These are phyloP conservation scores for Sphenopsis melanotis DNA, from an alignment of 2,797 vertebrate species.

Conservation along the genomic window DNA sequence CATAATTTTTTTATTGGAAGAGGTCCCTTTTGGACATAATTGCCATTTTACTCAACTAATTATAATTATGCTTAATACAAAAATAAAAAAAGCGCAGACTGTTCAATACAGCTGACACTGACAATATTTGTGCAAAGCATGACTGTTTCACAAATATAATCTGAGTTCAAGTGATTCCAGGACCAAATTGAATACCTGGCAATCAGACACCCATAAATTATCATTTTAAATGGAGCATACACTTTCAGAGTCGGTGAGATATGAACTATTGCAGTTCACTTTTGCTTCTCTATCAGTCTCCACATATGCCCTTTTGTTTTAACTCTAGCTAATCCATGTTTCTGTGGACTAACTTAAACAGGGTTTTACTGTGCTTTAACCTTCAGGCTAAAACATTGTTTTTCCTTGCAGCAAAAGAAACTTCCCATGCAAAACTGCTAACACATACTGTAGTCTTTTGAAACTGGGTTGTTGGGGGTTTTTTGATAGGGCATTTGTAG, in stretches of 20 bases:
- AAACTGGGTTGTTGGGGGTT: not conserved
- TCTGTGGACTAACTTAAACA: not conserved
- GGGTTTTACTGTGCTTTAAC: not conserved
- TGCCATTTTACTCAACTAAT: constrained; percentile 34
- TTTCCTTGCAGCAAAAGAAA: not conserved
- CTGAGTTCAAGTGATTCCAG: constrained; percentile 29
- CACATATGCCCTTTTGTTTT: not conserved
- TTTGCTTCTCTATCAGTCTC: not conserved
- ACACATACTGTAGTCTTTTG: not conserved
- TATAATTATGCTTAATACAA: not conserved
- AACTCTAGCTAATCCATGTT: not conserved
- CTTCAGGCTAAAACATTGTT: not conserved
- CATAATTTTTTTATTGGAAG: constrained; percentile 23
- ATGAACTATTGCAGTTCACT: not conserved
- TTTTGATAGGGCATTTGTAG: not conserved
- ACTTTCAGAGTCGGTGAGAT: not conserved
- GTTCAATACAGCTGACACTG: constrained; percentile 21
- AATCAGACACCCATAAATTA: constrained; percentile 27
- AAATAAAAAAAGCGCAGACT: not conserved
- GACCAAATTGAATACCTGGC: constrained; percentile 44
- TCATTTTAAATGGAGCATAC: not conserved
- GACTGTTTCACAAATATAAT: constrained; percentile 17
- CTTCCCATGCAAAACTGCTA: not conserved
- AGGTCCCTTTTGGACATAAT: constrained; percentile 10
- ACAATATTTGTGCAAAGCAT: constrained; percentile 35